These are phyloP conservation scores for Augiades crinisus DNA, from an alignment of 2,888 invertebrate genomes.

Conservation along the genomic window DNA sequence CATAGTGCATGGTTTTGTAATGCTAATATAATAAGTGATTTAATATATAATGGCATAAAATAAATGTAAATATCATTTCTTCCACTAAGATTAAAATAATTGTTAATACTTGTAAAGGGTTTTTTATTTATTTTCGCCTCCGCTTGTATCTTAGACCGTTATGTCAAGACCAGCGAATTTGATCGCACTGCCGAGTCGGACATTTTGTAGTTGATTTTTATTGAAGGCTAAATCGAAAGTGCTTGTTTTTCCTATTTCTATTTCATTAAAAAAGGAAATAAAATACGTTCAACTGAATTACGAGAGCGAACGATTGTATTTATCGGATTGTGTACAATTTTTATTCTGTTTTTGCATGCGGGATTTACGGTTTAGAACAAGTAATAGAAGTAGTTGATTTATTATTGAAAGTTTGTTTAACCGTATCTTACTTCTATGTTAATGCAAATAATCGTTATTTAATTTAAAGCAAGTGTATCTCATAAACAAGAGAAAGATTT, in stretches of 20 bases:
- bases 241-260: slow-evolving; percentile 42
- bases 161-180: slow-evolving; percentile 40
- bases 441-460: no score
- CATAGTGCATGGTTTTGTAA: no score
- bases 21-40: no score
- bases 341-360: background rate
- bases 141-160: slow-evolving; percentile 29
- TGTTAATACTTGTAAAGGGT: no score
- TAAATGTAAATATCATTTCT: no score
- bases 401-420: no score
- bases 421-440: no score
- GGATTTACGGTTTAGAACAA: background rate
- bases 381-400: no score
- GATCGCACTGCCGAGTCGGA: slow-evolving; percentile 49
- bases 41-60: no score
- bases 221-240: slow-evolving; percentile 48
- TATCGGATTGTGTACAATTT: background rate
- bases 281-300: slow-evolving; percentile 17
- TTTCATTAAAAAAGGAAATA: slow-evolving; percentile 31
- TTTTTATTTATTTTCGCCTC: slow-evolving; percentile 12
- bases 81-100: no score
- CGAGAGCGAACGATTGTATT: background rate
- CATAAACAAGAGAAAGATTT: no score
- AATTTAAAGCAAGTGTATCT: no score
- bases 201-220: slow-evolving; percentile 59